Evolutionary conservation across 2,113 vertebrate genomes (phyloP), one percentile per base, ranked within the genome.

Genomic region (Cettia cetti): DNA sequence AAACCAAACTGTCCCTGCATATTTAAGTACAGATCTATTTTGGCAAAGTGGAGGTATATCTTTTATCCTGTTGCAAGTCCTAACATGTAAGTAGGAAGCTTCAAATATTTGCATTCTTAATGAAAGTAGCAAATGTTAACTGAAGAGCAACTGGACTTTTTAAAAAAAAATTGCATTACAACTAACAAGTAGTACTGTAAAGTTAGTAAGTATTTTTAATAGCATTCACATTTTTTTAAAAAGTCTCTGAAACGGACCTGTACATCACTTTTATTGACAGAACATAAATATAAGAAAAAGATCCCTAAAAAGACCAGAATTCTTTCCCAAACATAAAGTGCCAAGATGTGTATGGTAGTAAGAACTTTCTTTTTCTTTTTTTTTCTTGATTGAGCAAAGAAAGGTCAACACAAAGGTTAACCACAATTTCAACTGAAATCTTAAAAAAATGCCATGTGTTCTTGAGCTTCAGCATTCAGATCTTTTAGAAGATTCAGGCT

Each of bases 11-110:
- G 92, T 96, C 96, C 95, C 96, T 97, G 97, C 92, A 94, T 94
- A 93, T 96, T 96, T 95, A 66, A 96, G 75, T 86, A 96, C 71
- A 82, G 93, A 97, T 96, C 91, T 97, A 96, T 97, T 98, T 98
- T 98, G 97, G 97, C 95, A 96, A 97, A 85, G 95, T 83, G 77
- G 97, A 98, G 97, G 98, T 98, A 98, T 98, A 97, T 98, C 90
- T 97, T 97, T 97, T 72, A 95, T 96, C 97, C 74, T 87, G 79
- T 96, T 97, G 95, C 85, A 86, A 96, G 75, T 97, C 86, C 94
- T 97, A 97, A 66, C 22, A 22, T 35, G 60, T 85, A 96, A 96
- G 79, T 83, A 96, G 94, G 95, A 97, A 84, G 94, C 64, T 86
- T 71, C 76, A 92, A 90, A 90, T 92, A 92, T 91, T 91, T 82